phyloP scores from a whole-genome alignment of 2,797 vertebrate genomes.

The Orientallactaga sibirica region DNA sequence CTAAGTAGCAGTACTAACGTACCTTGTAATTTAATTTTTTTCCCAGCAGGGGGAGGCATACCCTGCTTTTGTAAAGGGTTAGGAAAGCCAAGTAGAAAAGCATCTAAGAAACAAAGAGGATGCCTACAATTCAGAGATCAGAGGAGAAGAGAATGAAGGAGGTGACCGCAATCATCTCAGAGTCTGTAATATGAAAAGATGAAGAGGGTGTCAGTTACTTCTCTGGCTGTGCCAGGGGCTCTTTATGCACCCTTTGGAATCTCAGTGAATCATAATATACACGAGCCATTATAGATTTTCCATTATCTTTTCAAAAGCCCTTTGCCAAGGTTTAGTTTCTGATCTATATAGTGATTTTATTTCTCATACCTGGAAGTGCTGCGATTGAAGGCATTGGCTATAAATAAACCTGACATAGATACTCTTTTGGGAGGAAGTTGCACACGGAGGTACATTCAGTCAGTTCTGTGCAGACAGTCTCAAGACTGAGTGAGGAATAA shows the following conservation, averaged over 20 bases:
- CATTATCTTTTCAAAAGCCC: slow-evolving; percentile 80
- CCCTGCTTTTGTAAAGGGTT: slow-evolving; percentile 77
- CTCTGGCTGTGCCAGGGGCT: not conserved
- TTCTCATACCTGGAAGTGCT: slow-evolving; percentile 68
- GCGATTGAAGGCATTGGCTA: slow-evolving; percentile 72
- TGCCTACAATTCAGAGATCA: slow-evolving; percentile 72
- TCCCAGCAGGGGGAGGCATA: slow-evolving; percentile 89
- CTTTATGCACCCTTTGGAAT: slow-evolving; percentile 58
- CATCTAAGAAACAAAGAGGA: slow-evolving; percentile 74
- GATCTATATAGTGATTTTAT: slow-evolving; percentile 67
- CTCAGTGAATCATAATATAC: slow-evolving; percentile 78
- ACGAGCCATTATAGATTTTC: slow-evolving; percentile 80
- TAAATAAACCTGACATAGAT: slow-evolving; percentile 82
- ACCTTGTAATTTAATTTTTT: slow-evolving; percentile 87
- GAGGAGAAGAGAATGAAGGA: not conserved
- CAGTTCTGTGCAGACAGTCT: slow-evolving; percentile 62
- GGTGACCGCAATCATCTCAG: not conserved
- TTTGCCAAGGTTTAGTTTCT: slow-evolving; percentile 77
- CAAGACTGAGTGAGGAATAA: slow-evolving; percentile 75
- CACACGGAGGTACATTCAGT: slow-evolving; percentile 68
- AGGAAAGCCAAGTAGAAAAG: slow-evolving; percentile 35
- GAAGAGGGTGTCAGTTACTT: not conserved
- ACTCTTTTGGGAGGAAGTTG: slow-evolving; percentile 70
- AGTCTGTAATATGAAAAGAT: not conserved
- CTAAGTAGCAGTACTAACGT: slow-evolving; percentile 25